Conservation (phyloP, 1,140 invertebrate genomes). For the Trichonephila clavipes region DNA sequence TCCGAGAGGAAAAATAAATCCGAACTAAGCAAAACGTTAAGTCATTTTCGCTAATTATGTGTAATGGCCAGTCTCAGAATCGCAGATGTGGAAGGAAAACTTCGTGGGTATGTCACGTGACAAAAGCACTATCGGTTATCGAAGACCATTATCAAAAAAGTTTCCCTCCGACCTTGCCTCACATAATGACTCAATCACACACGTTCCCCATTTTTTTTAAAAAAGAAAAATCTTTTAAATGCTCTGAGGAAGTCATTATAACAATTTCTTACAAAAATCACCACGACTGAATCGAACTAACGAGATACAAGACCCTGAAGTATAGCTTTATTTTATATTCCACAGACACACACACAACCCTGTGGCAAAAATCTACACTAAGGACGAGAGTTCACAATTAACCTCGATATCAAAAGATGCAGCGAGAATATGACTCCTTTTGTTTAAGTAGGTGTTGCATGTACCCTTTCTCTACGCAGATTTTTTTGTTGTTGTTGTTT, state of each 20-base stretch:
- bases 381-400: constrained; percentile 55
- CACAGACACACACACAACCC: constrained; percentile 10
- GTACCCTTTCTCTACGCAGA: background rate
- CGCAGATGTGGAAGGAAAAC: too few species aligned
- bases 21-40: too few species aligned
- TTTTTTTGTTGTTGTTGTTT: background rate
- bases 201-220: too few species aligned
- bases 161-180: too few species aligned
- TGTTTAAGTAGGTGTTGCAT: constrained; percentile 53
- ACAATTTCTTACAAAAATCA: background rate
- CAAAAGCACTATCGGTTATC: too few species aligned
- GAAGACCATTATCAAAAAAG: too few species aligned
- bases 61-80: too few species aligned
- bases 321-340: background rate
- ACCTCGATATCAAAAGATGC: constrained; percentile 51
- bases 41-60: too few species aligned
- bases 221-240: too few species aligned
- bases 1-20: too few species aligned
- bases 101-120: too few species aligned
- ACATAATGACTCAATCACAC: too few species aligned
- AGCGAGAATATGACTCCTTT: constrained; percentile 37
- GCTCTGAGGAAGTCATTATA: background rate
- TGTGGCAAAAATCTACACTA: background rate
- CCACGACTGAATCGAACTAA: background rate
- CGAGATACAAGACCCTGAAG: background rate